These are phyloP conservation scores for Vireo altiloquus DNA, from an alignment of 2,113 vertebrate species.

Conservation along the genomic window DNA sequence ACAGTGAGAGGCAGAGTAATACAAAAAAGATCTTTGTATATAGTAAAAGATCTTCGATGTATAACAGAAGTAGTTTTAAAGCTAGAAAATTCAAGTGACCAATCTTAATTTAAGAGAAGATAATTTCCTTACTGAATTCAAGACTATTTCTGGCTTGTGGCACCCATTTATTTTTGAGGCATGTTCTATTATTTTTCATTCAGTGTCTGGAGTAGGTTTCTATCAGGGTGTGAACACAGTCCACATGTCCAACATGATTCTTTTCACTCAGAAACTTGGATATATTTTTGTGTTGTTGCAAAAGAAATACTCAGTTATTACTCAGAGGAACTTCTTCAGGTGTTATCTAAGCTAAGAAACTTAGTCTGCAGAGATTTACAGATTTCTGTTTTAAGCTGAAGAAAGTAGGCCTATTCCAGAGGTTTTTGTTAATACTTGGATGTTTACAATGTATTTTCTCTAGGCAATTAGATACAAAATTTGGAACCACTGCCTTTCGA, in stretches of 20 bases:
- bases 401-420: background rate
- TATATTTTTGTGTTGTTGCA: background rate
- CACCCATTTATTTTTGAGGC: background rate
- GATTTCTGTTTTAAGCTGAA: background rate
- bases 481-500: background rate
- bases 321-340: background rate
- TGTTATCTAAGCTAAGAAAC: background rate
- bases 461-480: background rate
- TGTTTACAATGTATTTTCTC: background rate
- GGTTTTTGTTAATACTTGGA: background rate
- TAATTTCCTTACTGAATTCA: background rate
- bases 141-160: background rate
- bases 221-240: background rate
- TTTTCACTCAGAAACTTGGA: background rate
- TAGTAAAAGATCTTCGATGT: background rate
- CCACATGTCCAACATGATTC: background rate
- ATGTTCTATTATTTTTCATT: background rate
- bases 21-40: background rate
- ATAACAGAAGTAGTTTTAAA: background rate
- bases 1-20: background rate
- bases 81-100: background rate
- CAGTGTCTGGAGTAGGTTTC: background rate
- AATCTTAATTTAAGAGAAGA: background rate
- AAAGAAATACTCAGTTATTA: background rate
- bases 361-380: background rate